Conservation (phyloP, 2,888 invertebrate genomes). For the Syritta pipiens region DNA sequence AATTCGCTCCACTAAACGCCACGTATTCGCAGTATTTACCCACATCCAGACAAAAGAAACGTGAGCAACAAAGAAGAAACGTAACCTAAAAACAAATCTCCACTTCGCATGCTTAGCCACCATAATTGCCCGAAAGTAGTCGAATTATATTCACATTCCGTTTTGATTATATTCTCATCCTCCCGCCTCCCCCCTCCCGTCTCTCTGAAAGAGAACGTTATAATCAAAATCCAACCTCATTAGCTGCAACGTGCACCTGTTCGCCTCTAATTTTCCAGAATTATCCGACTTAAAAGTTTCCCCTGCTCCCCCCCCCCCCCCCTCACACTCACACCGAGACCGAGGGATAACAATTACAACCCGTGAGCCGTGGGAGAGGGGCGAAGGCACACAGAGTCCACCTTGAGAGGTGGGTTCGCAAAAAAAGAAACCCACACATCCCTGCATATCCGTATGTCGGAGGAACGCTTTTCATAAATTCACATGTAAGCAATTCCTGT, state of each 20-base stretch:
- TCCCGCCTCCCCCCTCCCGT: too few species aligned
- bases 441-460: constrained; percentile 14
- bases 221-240: constrained; percentile 38
- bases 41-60: too few species aligned
- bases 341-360: constrained; percentile 57
- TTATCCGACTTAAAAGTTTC: constrained; percentile 58
- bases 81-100: neutral
- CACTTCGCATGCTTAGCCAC: neutral
- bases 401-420: neutral
- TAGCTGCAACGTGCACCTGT: constrained; percentile 45
- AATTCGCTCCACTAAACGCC: too few species aligned
- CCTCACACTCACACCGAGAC: constrained; percentile 23
- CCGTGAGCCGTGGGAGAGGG: neutral
- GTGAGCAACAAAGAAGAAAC: too few species aligned
- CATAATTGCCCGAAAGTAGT: neutral
- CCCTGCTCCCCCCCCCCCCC: too few species aligned
- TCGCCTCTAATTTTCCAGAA: constrained; percentile 39
- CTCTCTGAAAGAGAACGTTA: neutral
- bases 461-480: constrained; percentile 59
- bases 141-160: constrained; percentile 1
- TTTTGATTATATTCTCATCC: neutral
- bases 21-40: too few species aligned
- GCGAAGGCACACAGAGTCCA: too few species aligned
- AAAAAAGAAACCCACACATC: neutral
- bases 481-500: constrained; percentile 55